Base-by-base conservation (phyloP, 2,113 vertebrate genomes). In the Eulacestoma nigropectus region DNA sequence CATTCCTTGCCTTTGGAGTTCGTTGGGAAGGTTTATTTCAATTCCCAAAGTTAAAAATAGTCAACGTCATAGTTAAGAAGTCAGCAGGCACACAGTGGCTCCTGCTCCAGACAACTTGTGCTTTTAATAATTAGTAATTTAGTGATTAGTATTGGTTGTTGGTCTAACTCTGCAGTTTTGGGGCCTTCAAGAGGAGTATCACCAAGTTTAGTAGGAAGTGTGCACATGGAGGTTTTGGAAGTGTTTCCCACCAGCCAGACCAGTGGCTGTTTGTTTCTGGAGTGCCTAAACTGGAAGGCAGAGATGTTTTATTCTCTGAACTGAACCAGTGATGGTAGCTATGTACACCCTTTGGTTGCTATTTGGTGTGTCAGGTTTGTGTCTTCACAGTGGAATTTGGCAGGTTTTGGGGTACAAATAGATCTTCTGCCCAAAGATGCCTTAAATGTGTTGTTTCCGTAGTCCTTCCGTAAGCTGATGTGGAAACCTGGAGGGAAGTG, bases 31-130 rank as follows among this genome's bases (percentile, higher is more conserved):
- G 70, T 69, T 93, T n/a, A 53, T 83, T 95, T 44, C 85, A 14
- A 73, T 79, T 73, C 67, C 44, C 57, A 8, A 37, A 65, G 90
- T 79, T 94, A 96, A 90, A 95, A 95, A 87, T 89, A 91, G 92
- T 22, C 79, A 13, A 4, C 0, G 1, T 65, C 89, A 83, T 47
- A 44, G 72, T 41, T n/a, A 6, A 63, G 69, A 16, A 78, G 81
- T 47, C 62, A 72, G 33, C 0, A 0, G 67, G 6, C 52, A 2
- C 12, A 0, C 16, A n/a, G 73, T 26, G 33, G 33, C 76, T 81
- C 47, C 57, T 57, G 44, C 74, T 78, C 6, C 49, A 11, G 57
- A 15, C n/a, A 8, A 13, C 77, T 33, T 1, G 27, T 6, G 42
- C 69, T 19, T 23, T 35, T 23, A 41, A 13, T 46, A 14, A 63